Evolutionary conservation across 2,113 vertebrate species (phyloP).

Genomic region (Empidonax traillii): DNA sequence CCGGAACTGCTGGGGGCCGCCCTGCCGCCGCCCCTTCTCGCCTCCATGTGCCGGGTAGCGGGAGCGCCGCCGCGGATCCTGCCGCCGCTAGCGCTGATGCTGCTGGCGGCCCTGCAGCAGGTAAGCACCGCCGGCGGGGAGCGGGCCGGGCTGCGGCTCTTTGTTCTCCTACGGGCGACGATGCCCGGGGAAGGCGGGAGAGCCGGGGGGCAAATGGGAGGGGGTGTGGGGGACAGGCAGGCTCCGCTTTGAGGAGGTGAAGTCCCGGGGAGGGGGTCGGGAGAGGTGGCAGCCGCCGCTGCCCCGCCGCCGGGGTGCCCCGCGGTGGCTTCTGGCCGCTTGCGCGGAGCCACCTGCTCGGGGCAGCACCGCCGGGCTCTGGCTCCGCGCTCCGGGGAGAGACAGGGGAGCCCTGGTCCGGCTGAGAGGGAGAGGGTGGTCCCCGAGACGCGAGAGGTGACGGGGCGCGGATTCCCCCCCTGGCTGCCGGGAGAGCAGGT

Average conservation of each 20-base stretch:
- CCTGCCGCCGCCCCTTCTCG: constrained; percentile 68
- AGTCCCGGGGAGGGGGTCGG: background rate
- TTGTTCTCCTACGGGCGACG: constrained; percentile 73
- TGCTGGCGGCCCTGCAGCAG: constrained; percentile 73
- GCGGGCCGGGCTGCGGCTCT: constrained; percentile 63
- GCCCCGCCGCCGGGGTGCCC: background rate
- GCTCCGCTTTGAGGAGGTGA: background rate
- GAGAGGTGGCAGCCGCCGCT: too few species aligned
- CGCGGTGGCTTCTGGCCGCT: background rate
- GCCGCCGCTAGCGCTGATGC: constrained; percentile 75
- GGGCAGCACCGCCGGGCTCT: background rate
- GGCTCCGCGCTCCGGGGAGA: background rate
- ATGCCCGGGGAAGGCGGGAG: background rate
- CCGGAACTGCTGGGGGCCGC: constrained; percentile 56
- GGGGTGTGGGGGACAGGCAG: too few species aligned
- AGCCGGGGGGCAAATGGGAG: fast-evolving
- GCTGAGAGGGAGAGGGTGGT: too few species aligned
- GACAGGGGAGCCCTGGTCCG: background rate
- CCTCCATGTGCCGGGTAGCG: constrained; percentile 78
- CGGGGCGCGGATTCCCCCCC: fast-evolving
- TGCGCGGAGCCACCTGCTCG: constrained; percentile 11
- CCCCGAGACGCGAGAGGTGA: background rate
- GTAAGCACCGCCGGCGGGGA: constrained; percentile 59
- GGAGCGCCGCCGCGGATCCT: constrained; percentile 74
- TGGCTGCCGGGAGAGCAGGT: background rate